Percentiles rank a stretch among this genome's conserved stretches.
phyloP scores from a whole-genome alignment of 2,888 invertebrate genomes.

The Macrophya alboannulata region DNA sequence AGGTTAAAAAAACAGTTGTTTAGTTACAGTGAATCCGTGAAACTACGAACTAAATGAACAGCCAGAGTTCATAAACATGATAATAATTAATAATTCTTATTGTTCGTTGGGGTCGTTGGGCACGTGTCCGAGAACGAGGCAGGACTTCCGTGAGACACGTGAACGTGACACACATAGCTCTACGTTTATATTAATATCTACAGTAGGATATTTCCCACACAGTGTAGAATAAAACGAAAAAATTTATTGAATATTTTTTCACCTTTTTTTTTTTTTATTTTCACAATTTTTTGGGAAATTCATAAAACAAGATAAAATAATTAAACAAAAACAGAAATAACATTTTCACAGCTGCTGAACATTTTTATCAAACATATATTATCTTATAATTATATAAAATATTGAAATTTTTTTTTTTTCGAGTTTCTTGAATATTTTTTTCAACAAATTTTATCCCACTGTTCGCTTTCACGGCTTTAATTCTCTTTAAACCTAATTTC shows the following conservation, averaged over 20 bases:
- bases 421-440: neutral
- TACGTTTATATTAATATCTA: conserved; percentile 3
- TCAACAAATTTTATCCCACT: neutral
- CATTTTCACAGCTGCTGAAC: too few relatives aligned
- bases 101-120: conserved; percentile 25
- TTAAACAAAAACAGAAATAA: too few relatives aligned
- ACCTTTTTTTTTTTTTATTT: neutral
- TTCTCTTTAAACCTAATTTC: neutral
- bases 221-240: neutral
- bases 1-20: neutral
- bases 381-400: neutral
- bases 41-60: neutral
- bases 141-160: conserved; percentile 34
- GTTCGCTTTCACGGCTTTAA: neutral
- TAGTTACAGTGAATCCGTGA: neutral
- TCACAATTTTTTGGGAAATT: too few relatives aligned
- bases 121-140: conserved; percentile 23
- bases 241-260: neutral
- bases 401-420: neutral
- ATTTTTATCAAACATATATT: neutral
- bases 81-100: conserved; percentile 13
- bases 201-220: neutral
- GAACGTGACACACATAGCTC: conserved; percentile 15
- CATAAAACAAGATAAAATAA: too few relatives aligned
- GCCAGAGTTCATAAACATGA: neutral